Conservation (phyloP, 2,113 vertebrate species). For the Proteles cristata region DNA sequence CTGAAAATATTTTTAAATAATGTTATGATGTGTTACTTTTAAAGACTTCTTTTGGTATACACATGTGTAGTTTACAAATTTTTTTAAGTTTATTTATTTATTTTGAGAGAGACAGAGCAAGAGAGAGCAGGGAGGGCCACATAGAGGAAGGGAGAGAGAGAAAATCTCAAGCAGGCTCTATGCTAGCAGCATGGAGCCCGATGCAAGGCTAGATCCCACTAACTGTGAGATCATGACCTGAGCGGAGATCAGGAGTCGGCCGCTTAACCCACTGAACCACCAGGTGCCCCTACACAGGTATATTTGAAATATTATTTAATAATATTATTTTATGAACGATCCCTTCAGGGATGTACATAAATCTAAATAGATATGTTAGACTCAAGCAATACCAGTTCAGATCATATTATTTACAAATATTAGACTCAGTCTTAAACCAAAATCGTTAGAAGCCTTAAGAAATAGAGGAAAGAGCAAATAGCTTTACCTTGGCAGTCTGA, state of each 20-base stretch:
- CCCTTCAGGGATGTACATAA: neutral
- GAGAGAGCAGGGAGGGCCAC: too few relatives aligned
- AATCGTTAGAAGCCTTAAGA: conserved; percentile 33
- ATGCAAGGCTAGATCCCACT: too few relatives aligned
- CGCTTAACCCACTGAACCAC: too few relatives aligned
- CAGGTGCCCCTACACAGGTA: neutral
- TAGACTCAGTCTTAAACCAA: neutral
- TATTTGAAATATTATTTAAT: conserved; percentile 25
- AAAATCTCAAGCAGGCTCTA: too few relatives aligned
- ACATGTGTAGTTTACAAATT: neutral
- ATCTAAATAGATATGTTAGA: conserved; percentile 4
- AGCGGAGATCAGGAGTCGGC: too few relatives aligned
- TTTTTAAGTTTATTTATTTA: neutral
- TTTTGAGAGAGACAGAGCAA: too few relatives aligned
- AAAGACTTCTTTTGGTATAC: neutral
- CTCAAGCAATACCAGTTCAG: conserved; percentile 6
- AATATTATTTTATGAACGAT: conserved; percentile 21
- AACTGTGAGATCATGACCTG: too few relatives aligned
- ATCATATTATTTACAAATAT: conserved; percentile 25
- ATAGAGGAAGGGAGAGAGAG: too few relatives aligned
- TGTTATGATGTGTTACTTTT: neutral
- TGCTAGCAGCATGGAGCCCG: too few relatives aligned
- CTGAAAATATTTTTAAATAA: conserved; percentile 34
- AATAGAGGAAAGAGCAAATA: neutral
- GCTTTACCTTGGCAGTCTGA: neutral